Conservation (phyloP, 1,140 invertebrate genomes). For the Bursaphelenchus mucronatus region DNA sequence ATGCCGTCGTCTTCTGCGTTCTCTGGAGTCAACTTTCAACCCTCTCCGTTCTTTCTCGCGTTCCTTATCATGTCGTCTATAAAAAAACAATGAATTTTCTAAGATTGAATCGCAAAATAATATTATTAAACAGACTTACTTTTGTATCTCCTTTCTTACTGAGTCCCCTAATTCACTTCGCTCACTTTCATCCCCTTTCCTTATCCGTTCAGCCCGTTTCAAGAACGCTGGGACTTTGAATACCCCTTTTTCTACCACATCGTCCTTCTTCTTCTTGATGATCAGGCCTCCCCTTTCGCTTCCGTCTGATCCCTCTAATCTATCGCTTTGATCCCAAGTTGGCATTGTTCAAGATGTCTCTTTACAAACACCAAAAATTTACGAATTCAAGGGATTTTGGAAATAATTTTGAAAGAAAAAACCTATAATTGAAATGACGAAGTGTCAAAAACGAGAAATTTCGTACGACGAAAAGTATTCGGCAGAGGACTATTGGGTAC, state of each 20-base stretch:
- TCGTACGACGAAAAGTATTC: too few relatives aligned
- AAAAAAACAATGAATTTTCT: constrained; percentile 15
- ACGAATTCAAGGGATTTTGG: too few relatives aligned
- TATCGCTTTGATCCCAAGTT: constrained; percentile 66
- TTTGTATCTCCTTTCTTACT: constrained; percentile 36
- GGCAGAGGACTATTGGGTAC: too few relatives aligned
- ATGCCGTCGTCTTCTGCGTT: constrained; percentile 48
- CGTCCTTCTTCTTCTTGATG: constrained; percentile 69
- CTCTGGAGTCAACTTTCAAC: constrained; percentile 35
- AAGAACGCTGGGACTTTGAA: constrained; percentile 75
- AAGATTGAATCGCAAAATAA: constrained; percentile 9
- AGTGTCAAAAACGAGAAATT: too few relatives aligned
- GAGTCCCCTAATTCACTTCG: constrained; percentile 41
- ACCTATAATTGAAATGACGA: too few relatives aligned
- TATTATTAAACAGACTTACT: constrained; percentile 31
- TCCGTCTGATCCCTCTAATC: constrained; percentile 74
- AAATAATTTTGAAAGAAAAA: too few relatives aligned
- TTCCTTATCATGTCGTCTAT: constrained; percentile 72
- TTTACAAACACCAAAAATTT: too few relatives aligned
- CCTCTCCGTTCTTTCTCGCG: constrained; percentile 39
- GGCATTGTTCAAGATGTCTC: too few relatives aligned
- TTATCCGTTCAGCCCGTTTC: constrained; percentile 52
- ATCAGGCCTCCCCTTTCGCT: constrained; percentile 75
- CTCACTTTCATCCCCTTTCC: constrained; percentile 23
- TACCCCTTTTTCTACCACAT: constrained; percentile 65